Conservation (phyloP, 2,113 vertebrate genomes). For the Manacus vitellinus region DNA sequence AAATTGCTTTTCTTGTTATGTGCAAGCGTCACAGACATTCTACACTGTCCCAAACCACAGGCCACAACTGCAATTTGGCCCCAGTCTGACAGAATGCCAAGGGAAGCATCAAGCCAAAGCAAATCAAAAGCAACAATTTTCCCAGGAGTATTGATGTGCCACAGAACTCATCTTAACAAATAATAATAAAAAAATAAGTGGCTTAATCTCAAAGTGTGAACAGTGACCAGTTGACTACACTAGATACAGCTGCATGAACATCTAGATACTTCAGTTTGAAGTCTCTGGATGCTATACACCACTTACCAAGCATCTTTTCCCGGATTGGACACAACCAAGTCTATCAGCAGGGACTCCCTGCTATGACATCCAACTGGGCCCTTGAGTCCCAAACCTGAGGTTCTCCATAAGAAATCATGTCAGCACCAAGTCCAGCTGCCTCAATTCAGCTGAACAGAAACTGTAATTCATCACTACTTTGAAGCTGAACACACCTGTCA, state of each 20-base stretch:
- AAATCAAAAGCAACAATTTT: not conserved
- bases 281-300: not conserved
- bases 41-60: not conserved
- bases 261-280: not conserved
- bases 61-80: not conserved
- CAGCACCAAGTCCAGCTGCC: not conserved
- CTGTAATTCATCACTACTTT: not conserved
- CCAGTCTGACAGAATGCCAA: not conserved
- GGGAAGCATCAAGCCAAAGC: not conserved
- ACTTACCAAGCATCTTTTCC: not conserved
- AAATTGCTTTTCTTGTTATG: not conserved
- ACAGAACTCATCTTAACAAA: not conserved
- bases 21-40: not conserved
- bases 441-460: not conserved
- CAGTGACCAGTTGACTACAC: not conserved
- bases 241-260: not conserved
- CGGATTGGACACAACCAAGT: not conserved
- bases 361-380: not conserved
- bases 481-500: not conserved
- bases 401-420: not conserved
- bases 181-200: too few species aligned
- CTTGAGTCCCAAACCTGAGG: not conserved
- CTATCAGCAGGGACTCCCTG: not conserved
- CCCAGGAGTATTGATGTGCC: not conserved
- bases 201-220: not conserved